These are phyloP conservation scores for Pogoniulus pusillus DNA, from an alignment of 2,797 vertebrate genomes.

Conservation along the genomic window DNA sequence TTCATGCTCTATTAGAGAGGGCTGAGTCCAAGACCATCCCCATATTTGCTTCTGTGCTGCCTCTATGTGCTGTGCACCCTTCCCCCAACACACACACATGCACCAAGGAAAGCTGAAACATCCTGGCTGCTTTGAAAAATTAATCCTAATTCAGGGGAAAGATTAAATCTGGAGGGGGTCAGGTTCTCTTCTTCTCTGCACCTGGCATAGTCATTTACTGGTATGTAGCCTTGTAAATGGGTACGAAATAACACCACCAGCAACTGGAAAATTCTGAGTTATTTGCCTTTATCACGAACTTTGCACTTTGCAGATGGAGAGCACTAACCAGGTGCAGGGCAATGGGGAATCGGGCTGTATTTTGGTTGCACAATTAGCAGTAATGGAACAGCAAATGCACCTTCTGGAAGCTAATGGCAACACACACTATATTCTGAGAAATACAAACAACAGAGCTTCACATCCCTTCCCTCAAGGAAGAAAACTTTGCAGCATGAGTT, in stretches of 20 bases:
- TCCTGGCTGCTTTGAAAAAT: conserved; percentile 15
- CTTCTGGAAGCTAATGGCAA: neutral
- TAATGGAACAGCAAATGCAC: neutral
- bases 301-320: neutral
- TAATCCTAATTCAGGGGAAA: conserved; percentile 20
- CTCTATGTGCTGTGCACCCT: neutral
- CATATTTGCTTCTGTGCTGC: neutral
- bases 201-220: conserved; percentile 44
- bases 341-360: neutral
- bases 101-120: neutral
- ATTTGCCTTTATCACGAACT: conserved; percentile 27
- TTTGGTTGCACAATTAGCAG: neutral
- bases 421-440: neutral
- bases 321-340: conserved; percentile 25
- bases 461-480: neutral
- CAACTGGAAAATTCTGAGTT: conserved; percentile 42
- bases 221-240: neutral
- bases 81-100: neutral
- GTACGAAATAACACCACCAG: conserved; percentile 21
- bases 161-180: neutral
- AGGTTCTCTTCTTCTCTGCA: conserved; percentile 7
- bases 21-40: neutral
- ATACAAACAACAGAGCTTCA: neutral
- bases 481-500: neutral
- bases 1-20: neutral